phyloP scores from a whole-genome alignment of 2,113 vertebrate genomes.

The Chionodraco myersi region DNA sequence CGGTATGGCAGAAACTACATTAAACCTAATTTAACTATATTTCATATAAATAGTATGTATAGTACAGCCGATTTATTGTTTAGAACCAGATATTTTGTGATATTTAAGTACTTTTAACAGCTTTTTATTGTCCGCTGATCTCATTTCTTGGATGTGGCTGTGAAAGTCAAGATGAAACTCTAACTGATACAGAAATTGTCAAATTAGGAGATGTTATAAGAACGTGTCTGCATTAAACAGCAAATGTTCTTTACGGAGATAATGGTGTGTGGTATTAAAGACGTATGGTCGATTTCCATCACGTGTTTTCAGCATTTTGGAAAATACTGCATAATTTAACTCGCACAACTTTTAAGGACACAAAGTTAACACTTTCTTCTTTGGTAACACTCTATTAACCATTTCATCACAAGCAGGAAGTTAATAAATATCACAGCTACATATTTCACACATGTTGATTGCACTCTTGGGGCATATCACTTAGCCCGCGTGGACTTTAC shows the following conservation, averaged over 20 bases:
- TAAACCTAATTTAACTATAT: background rate
- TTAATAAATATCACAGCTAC: slow-evolving; percentile 52
- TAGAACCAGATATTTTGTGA: background rate
- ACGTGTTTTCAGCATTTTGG: background rate
- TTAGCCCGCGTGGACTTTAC: slow-evolving; percentile 48
- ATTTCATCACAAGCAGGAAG: slow-evolving; percentile 30
- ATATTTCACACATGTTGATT: slow-evolving; percentile 60
- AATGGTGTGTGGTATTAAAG: background rate
- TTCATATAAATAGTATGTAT: background rate
- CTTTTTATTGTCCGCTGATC: background rate
- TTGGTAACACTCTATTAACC: slow-evolving; percentile 16
- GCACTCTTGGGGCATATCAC: slow-evolving; percentile 54
- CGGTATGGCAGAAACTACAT: background rate
- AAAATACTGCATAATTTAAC: background rate
- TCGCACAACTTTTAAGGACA: background rate
- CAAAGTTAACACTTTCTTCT: background rate
- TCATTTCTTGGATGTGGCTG: background rate
- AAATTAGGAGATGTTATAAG: too few species aligned
- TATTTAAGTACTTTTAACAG: background rate
- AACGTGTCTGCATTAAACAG: background rate
- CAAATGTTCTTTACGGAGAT: slow-evolving; percentile 11
- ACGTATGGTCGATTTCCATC: background rate
- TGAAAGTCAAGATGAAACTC: background rate
- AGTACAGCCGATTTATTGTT: background rate
- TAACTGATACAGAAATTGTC: too few species aligned